Evolutionary conservation across 1,140 invertebrate genomes (phyloP), one percentile per base, ranked within the genome.

Genomic region (Papilio polyxenes): DNA sequence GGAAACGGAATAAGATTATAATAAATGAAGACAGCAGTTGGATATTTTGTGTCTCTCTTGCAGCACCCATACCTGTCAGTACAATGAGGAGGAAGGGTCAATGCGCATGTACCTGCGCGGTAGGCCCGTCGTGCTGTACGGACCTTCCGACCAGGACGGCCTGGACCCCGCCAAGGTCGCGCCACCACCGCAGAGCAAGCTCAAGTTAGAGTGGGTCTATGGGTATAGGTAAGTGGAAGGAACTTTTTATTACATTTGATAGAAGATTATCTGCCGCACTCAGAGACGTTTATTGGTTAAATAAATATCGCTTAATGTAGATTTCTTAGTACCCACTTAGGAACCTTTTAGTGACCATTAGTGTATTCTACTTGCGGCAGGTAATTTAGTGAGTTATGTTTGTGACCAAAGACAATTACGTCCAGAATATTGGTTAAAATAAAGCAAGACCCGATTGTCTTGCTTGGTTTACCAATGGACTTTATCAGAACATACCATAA

Each of bases 121-220:
- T 6, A 95, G 98, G 79, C 97, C 97, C 0, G 95, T 98, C 48
- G 95, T 97, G 51, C 93, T 99, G 78, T 96, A 98, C 89, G 96
- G 97, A 9, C 98, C 98, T 3, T 95, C 96, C 20, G 95, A 96
- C 49, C 89, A 96, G 13, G 97, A 97, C 53, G 95, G 92, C 78
- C 97, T 97, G 91, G 97, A 97, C 88, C 96, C 97, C 17, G 96
- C 96, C 85, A 98, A 97, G 95, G 97, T 98, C 40, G 96, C 96
- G 49, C 97, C 96, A 7, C 96, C 97, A 11, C 98, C 98, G 9
- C 95, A 96, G 20, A 96, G 96, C 87, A 97, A 97, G 92, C 96
- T 99, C 13, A 98, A 98, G 91, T 94, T 99, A 17, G 98, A 99
- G 92, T 99, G 98, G 98, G 98, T 98, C 93, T 89, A 97, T 86